Conservation (phyloP, 2,113 vertebrate species). For the Haplochromis burtoni region DNA sequence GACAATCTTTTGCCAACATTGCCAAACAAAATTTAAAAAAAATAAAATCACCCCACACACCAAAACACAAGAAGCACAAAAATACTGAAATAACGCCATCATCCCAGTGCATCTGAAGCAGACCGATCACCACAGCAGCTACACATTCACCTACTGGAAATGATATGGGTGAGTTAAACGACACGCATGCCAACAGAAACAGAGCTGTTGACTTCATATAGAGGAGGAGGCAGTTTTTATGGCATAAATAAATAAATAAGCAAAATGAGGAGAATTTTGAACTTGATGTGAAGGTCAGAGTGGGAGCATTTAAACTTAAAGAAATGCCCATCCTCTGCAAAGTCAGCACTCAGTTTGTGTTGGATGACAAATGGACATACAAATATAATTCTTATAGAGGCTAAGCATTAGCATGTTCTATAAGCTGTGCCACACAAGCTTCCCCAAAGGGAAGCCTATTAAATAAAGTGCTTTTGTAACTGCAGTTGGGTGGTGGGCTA, state of each 20-base stretch:
- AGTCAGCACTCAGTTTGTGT: conserved; percentile 36
- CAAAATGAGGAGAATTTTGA: not conserved
- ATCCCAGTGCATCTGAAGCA: conserved; percentile 47
- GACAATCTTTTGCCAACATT: conserved; percentile 40
- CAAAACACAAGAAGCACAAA: conserved; percentile 44
- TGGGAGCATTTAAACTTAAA: not conserved
- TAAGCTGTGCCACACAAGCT: not conserved
- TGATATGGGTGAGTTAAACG: conserved; percentile 12
- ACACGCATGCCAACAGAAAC: conserved; percentile 28
- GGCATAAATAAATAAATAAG: not conserved
- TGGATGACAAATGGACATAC: conserved; percentile 9
- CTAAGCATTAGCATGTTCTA: conserved; percentile 10
- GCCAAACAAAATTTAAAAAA: not conserved
- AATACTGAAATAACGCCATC: conserved; percentile 21
- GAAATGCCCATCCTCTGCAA: not conserved
- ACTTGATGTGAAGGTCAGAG: not conserved
- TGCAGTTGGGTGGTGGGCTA: not conserved
- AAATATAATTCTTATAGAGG: not conserved
- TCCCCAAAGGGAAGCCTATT: not conserved
- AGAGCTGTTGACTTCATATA: not conserved
- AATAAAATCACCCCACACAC: conserved; percentile 28
- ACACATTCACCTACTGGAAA: conserved; percentile 43
- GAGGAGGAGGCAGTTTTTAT: not conserved
- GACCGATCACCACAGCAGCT: conserved; percentile 55
- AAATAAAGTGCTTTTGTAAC: not conserved